These are phyloP conservation scores for Patiria pectinifera DNA, from an alignment of 53 echinoderm and acorn worm species.

Conservation along the genomic window DNA sequence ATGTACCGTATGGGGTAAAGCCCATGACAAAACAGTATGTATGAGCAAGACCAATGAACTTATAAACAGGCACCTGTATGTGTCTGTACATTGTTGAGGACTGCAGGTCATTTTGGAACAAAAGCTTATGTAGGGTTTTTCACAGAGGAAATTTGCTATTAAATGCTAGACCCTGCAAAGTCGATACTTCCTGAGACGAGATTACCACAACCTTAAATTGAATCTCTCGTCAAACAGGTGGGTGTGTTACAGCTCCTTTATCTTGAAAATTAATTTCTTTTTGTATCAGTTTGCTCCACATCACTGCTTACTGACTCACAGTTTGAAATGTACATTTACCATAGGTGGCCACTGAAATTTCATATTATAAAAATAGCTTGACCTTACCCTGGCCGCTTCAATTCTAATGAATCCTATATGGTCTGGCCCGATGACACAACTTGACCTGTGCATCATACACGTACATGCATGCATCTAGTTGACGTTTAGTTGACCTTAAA, in stretches of 20 bases:
- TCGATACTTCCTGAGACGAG: conserved; percentile 14
- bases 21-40: neutral
- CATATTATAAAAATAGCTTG: too few species aligned
- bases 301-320: neutral
- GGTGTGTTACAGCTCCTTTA: neutral
- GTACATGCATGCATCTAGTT: neutral
- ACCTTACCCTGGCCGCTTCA: neutral
- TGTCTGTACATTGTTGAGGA: neutral
- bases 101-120: neutral
- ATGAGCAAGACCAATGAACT: neutral
- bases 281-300: neutral
- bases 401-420: neutral
- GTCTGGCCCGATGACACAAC: neutral
- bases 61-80: neutral
- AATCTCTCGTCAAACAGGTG: neutral
- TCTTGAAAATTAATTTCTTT: neutral
- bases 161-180: neutral
- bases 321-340: too few species aligned
- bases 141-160: conserved; percentile 17
- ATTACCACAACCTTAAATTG: neutral
- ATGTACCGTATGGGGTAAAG: too few species aligned
- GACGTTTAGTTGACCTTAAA: too few species aligned
- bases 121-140: neutral
- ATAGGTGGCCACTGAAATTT: too few species aligned
- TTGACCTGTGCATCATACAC: neutral